phyloP scores from a whole-genome alignment of 1,140 invertebrate genomes.

The Trichogramma pretiosum region DNA sequence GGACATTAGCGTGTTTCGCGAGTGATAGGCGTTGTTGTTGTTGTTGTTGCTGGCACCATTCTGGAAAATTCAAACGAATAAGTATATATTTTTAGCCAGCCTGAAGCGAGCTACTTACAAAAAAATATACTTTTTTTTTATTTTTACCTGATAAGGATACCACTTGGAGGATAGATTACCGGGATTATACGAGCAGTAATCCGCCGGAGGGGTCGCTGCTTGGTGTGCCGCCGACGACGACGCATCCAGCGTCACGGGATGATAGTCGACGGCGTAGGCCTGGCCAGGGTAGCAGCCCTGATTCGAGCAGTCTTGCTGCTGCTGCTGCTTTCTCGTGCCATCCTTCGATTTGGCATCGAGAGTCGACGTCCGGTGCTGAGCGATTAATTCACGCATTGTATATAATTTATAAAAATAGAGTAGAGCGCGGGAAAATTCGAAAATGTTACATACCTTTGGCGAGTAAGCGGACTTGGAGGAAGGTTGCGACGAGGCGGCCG shows the following conservation, averaged over 20 bases:
- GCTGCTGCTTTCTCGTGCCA: constrained; percentile 34
- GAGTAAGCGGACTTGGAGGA: constrained; percentile 37
- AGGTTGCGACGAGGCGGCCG: constrained; percentile 23
- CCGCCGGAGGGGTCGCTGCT: not conserved
- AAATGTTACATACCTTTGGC: constrained; percentile 36
- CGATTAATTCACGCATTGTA: no score
- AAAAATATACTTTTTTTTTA: not conserved
- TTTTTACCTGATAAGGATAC: constrained; percentile 42
- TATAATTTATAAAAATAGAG: no score
- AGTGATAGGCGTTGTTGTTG: constrained; percentile 38
- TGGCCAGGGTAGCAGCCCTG: constrained; percentile 29
- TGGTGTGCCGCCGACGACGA: constrained; percentile 7
- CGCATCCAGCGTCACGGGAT: not conserved
- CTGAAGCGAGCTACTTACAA: not conserved
- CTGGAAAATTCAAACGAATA: constrained; percentile 22
- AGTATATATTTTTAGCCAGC: not conserved
- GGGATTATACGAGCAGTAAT: no score
- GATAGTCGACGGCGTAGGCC: not conserved
- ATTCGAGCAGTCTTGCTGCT: constrained; percentile 12
- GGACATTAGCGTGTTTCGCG: constrained; percentile 27
- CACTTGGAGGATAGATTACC: constrained; percentile 42
- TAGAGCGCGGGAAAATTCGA: no score
- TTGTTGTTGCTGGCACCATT: constrained; percentile 30
- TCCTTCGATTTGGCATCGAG: constrained; percentile 42
- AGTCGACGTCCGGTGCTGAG: no score